Base-by-base conservation (phyloP, 2,888 invertebrate genomes). In the Anoncus sp. region DNA sequence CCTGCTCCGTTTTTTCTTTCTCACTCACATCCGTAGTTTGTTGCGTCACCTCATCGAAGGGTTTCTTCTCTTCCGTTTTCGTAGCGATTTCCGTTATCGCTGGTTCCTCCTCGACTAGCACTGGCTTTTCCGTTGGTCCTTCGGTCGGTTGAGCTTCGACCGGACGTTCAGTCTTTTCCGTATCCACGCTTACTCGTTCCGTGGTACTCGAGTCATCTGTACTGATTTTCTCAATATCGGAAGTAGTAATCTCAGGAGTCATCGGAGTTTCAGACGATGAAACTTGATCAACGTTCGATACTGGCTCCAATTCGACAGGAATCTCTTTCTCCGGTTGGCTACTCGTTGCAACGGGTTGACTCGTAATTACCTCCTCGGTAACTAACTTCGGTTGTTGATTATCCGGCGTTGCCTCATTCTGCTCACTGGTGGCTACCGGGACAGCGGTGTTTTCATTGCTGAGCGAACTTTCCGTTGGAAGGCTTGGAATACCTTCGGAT, bases 261-360 rank as follows among this genome's bases (percentile, higher is more conserved):
- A 40, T 16, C 6, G 71, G 7, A 43, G 22, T 18, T 27, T 51
- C 45, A 16, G 63, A 31, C 22, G 57, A 10, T 27, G 31, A 18
- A 7, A 14, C 2, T 74, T 62, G n/a, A n/a, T 62, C 12, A 60
- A 22, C 1, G 62, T 10, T 27, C 38, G 18, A n/a, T n/a, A 16
- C 55, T 0, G 53, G 47, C 20, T 70, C 63, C 31, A 55, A 16
- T 73, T 60, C 75, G 12, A 38, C 31, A 31, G 82, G 65, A 14
- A 77, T 65, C 57, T 57, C 63, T 31, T 55, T 18, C 9, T 71
- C 51, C 10, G 18, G 45, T 57, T 60, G 75, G 40, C 60, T 59
- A 27, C 57, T 66, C n/a, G 55, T 69, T 10, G 75, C 47, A 16
- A 65, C 69, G 9, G 65, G 82, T 38, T 86, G 86, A 22, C 78